Conservation (phyloP, 2,888 invertebrate genomes). For the Xylota sylvarum region DNA sequence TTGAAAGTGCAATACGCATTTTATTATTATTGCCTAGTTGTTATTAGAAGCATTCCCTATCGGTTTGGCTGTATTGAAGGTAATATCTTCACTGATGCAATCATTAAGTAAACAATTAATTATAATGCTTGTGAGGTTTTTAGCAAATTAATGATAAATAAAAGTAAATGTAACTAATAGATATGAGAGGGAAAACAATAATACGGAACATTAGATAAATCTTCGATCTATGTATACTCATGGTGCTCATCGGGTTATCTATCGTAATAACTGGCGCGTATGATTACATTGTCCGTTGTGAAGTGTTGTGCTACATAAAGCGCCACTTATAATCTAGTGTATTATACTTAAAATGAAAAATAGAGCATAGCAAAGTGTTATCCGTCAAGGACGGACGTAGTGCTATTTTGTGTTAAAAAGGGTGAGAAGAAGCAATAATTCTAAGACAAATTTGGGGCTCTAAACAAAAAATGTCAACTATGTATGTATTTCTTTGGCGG, state of each 20-base stretch:
- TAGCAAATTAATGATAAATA: conserved; percentile 67
- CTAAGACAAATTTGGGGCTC: too few relatives aligned
- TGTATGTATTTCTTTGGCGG: too few relatives aligned
- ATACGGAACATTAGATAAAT: conserved; percentile 62
- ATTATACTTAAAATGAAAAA: conserved; percentile 49
- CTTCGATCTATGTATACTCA: conserved; percentile 31
- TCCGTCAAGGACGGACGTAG: conserved; percentile 63
- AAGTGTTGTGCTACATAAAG: conserved; percentile 67
- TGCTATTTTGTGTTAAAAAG: too few relatives aligned
- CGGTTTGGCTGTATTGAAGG: not conserved
- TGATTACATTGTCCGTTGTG: conserved; percentile 49
- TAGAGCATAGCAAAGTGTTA: conserved; percentile 48
- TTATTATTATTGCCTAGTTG: conserved; percentile 8
- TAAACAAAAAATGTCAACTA: too few relatives aligned
- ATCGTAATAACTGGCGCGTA: conserved; percentile 31
- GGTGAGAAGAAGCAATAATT: too few relatives aligned
- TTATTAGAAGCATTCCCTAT: conserved; percentile 18
- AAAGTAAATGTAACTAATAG: conserved; percentile 39
- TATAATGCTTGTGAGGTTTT: conserved; percentile 68
- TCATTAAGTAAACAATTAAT: conserved; percentile 73
- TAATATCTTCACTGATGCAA: conserved; percentile 59
- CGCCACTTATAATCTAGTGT: conserved; percentile 62
- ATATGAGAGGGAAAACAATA: conserved; percentile 12
- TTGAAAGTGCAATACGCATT: conserved; percentile 19
- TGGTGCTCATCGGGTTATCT: conserved; percentile 44